Evolutionary conservation across 2,888 invertebrate genomes (phyloP), one percentile per base, ranked within the genome.

Genomic region (Orchestes rusci): DNA sequence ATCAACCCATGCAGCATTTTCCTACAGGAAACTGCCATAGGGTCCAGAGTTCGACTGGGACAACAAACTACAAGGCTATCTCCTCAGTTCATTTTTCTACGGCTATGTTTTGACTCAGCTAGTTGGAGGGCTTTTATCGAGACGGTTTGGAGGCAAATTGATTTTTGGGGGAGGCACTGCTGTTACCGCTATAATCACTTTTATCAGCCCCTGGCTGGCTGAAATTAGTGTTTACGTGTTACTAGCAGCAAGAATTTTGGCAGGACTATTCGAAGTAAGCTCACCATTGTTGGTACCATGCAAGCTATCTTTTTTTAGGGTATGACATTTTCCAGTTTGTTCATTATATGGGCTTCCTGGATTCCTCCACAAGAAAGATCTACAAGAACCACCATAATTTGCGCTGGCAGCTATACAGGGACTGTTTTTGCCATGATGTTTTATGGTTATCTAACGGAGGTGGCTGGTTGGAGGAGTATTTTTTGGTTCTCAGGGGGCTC

Each of bases 81-180:
- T 92, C 17, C 67, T 92, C 39, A 86, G 88, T 58, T 85, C 89
- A 0, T 92, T 91, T 69, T 92, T 91, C 72, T 90, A 89, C 61
- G 91, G 91, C 0, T 92, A 92, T 67, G 76, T 91, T 39, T 65
- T 84, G 44, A 91, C 91, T 0, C 91, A 86, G 66, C 69, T 91
- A 29, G 74, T 84, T 1, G 91, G 90, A 1, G 91, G 91, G 32
- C 85, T 82, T 76, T 68, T 94, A 35, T 86, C 88, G 2, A 79
- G 83, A 55, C 79, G 78, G 63, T 77, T 88, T 62, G 94, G 94
- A 55, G 93, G 91, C 49, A 88, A 88, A 72, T 75, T 80, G 55
- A 77, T 86, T 12, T 85, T 84, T 63, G 88, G 86, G 17, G 68
- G 79, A 50, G 88, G 89, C 12, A 81, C 90, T 16, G 81, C 82